Evolutionary conservation across 2,797 vertebrate species (phyloP).

Genomic region (Remorina albescens): DNA sequence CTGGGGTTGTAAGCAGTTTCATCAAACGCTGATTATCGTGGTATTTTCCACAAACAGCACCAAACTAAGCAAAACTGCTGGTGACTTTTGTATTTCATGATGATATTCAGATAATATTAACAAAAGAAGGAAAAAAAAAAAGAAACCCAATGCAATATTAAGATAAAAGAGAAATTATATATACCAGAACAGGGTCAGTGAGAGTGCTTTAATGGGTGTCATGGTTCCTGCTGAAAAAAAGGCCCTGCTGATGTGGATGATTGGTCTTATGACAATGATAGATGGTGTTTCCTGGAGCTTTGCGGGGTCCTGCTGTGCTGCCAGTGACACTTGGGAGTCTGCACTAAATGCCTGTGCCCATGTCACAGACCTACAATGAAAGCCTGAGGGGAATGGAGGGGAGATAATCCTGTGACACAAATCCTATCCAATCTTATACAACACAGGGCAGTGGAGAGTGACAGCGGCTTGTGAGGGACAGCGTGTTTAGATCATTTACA

Average conservation of each 20-base stretch:
- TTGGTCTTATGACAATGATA: slow-evolving; percentile 82
- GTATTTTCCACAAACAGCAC: neutral
- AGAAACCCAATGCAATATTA: slow-evolving; percentile 1
- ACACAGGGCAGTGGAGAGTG: slow-evolving; percentile 55
- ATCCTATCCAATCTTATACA: slow-evolving; percentile 74
- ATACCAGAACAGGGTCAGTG: slow-evolving; percentile 62
- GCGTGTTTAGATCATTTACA: slow-evolving; percentile 26
- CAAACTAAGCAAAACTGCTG: neutral
- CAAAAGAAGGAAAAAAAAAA: slow-evolving; percentile 9
- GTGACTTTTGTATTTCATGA: neutral
- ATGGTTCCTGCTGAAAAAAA: slow-evolving; percentile 74
- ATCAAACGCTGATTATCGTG: slow-evolving; percentile 7
- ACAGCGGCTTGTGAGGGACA: slow-evolving; percentile 42
- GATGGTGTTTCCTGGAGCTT: slow-evolving; percentile 81
- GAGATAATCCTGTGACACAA: slow-evolving; percentile 76
- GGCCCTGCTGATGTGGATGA: slow-evolving; percentile 78
- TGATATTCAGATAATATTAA: slow-evolving; percentile 33
- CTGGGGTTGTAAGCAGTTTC: slow-evolving; percentile 35
- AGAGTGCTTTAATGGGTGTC: slow-evolving; percentile 73
- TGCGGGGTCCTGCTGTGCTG: slow-evolving; percentile 73
- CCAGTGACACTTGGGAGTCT: slow-evolving; percentile 79
- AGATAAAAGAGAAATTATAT: slow-evolving; percentile 48
- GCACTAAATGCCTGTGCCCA: slow-evolving; percentile 74
- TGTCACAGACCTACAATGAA: slow-evolving; percentile 75
- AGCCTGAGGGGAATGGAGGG: slow-evolving; percentile 64